Conservation (phyloP, 2,888 invertebrate species). For the Acleris emargana region DNA sequence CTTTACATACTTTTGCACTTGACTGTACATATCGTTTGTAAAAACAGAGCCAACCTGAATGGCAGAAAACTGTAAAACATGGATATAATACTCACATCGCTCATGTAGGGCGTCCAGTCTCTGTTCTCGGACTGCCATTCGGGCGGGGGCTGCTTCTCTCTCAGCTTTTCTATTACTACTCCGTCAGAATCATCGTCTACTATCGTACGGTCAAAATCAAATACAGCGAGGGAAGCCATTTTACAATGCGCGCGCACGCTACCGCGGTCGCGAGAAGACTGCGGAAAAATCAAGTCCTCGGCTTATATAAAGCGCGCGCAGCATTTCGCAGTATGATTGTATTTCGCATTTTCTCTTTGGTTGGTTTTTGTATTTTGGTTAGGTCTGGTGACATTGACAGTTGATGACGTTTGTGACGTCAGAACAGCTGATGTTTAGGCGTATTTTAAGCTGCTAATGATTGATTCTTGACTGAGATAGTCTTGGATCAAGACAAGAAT, state of each 20-base stretch:
- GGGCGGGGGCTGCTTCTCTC: slow-evolving; percentile 70
- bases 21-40: too few species aligned
- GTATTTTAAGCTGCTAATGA: neutral
- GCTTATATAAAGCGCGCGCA: slow-evolving; percentile 36
- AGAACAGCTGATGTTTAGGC: slow-evolving; percentile 13
- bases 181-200: slow-evolving; percentile 76
- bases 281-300: slow-evolving; percentile 36
- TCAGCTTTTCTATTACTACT: slow-evolving; percentile 68
- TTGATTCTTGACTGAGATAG: too few species aligned
- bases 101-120: slow-evolving; percentile 80
- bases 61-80: neutral
- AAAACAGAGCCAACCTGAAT: neutral
- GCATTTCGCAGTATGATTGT: slow-evolving; percentile 9
- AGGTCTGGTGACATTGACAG: slow-evolving; percentile 3
- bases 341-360: slow-evolving; percentile 1
- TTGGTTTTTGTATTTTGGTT: slow-evolving; percentile 1
- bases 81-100: slow-evolving; percentile 64
- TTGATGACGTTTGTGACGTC: neutral
- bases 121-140: slow-evolving; percentile 67
- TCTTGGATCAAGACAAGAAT: too few species aligned
- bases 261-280: slow-evolving; percentile 45
- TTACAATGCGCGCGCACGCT: slow-evolving; percentile 52
- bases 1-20: too few species aligned
- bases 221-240: slow-evolving; percentile 71
- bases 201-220: slow-evolving; percentile 77